These are phyloP conservation scores for Peromyscus eremicus DNA, from an alignment of 2,797 vertebrate genomes.

Conservation along the genomic window DNA sequence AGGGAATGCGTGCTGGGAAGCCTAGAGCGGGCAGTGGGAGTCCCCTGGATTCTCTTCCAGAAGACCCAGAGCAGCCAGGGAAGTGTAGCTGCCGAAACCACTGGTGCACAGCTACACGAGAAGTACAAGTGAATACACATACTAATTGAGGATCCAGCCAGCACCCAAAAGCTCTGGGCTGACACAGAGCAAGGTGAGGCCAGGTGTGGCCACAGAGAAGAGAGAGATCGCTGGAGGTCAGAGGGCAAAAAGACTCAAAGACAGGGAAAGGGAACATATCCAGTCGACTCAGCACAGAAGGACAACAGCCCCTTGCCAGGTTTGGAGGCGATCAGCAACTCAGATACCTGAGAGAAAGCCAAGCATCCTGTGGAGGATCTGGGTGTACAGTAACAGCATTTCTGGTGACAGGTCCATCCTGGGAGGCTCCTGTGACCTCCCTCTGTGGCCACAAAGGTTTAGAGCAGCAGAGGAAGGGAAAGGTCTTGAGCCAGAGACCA, in stretches of 20 bases:
- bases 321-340: background rate
- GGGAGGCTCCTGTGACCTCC: background rate
- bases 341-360: background rate
- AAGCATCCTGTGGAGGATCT: fast-evolving
- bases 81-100: fast-evolving
- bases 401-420: background rate
- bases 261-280: background rate
- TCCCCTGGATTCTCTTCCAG: background rate
- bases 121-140: background rate
- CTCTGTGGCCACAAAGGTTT: background rate
- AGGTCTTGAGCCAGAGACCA: background rate
- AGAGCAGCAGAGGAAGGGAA: background rate
- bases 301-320: background rate
- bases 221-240: background rate
- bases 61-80: background rate
- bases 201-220: background rate
- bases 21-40: fast-evolving
- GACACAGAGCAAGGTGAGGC: background rate
- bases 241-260: background rate
- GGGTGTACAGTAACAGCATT: too few relatives aligned
- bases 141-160: background rate
- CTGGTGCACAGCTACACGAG: background rate
- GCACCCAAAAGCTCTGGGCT: background rate
- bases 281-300: background rate
- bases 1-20: background rate